Conservation (phyloP, 2,797 vertebrate species). For the Sciaenops ocellatus region DNA sequence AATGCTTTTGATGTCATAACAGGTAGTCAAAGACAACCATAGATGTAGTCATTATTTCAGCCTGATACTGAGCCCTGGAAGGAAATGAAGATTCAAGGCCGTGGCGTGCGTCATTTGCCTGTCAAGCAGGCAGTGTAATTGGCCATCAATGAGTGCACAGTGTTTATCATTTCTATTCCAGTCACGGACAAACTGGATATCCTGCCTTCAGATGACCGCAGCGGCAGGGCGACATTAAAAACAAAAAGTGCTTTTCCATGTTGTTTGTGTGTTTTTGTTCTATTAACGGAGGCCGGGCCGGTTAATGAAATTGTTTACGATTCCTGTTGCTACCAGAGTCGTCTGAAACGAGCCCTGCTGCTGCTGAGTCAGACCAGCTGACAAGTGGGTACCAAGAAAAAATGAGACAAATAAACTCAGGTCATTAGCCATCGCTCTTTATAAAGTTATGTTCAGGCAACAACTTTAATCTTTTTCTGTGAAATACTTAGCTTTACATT, state of each 20-base stretch:
- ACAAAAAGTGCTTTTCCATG: slow-evolving; percentile 77
- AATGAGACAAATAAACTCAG: slow-evolving; percentile 41
- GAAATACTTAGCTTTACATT: background rate
- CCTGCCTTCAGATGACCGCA: slow-evolving; percentile 62
- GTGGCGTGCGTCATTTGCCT: slow-evolving; percentile 73
- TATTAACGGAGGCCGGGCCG: slow-evolving; percentile 71
- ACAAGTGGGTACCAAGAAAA: slow-evolving; percentile 36
- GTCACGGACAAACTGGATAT: slow-evolving; percentile 77
- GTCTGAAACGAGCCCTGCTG: slow-evolving; percentile 51
- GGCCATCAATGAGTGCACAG: slow-evolving; percentile 52
- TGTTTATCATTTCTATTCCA: slow-evolving; percentile 79
- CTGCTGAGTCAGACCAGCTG: slow-evolving; percentile 65
- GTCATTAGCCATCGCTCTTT: slow-evolving; percentile 24
- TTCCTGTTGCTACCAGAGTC: slow-evolving; percentile 62
- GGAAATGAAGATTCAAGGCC: slow-evolving; percentile 73
- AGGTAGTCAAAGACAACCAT: slow-evolving; percentile 16
- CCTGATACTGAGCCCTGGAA: slow-evolving; percentile 40
- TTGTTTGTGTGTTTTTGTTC: slow-evolving; percentile 83
- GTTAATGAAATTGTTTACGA: slow-evolving; percentile 87
- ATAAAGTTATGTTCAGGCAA: slow-evolving; percentile 20
- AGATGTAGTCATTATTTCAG: slow-evolving; percentile 51
- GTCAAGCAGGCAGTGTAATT: slow-evolving; percentile 65
- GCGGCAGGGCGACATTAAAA: slow-evolving; percentile 54
- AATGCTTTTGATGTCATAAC: slow-evolving; percentile 35
- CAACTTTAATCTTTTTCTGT: background rate